Evolutionary conservation across 2,888 invertebrate genomes (phyloP), one percentile per base, ranked within the genome.

Genomic region (Myopa testacea): DNA sequence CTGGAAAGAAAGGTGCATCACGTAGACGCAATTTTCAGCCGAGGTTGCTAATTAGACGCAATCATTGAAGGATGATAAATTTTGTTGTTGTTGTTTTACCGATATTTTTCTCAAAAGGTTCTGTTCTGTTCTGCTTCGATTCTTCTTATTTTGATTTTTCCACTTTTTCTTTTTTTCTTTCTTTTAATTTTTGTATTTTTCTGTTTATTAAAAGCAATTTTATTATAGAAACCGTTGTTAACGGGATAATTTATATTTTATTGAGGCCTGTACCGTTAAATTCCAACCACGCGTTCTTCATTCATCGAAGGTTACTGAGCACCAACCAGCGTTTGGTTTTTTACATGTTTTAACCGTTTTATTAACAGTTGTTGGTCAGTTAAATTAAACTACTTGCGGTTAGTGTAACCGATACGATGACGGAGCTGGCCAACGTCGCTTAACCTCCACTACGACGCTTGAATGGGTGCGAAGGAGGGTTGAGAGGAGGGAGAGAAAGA

Each of bases 21-120:
- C 87, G 87, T 87, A 84, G 82, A 76, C 81, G 82, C 85, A 86
- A 87, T 87, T 87, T 87, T 79, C 71, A 55, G 75, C 68, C 5
- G 26, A 75, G 60, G n/a, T 69, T 60, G 58, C 58, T 75, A 68
- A 75, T 75, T 75, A 69, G 58, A 19, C 34, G 26, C 69, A 75
- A 75, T 75, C 68, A 75, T 14, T 26, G 45, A 55, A n/a, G 55
- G 55, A 55, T n/a, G n/a, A n/a, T n/a, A 55, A 14, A 55, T 4
- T 55, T 55, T 14, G 12, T 14, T 6, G 4, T 55, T 55, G 12
- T 55, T 55, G 55, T 55, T 55, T 6, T 12, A 14, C 4, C 10
- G 6, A 12, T 12, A 16, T 55, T 12, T 55, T n/a, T n/a, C n/a
- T 55, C 55, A n/a, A n/a, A 55, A 55, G 55, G 5, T 40, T 40